Percentiles rank a stretch among this genome's conserved stretches.
These are phyloP conservation scores for Cheiracanthium punctorium DNA, from an alignment of 2,888 invertebrate genomes.

Conservation along the genomic window DNA sequence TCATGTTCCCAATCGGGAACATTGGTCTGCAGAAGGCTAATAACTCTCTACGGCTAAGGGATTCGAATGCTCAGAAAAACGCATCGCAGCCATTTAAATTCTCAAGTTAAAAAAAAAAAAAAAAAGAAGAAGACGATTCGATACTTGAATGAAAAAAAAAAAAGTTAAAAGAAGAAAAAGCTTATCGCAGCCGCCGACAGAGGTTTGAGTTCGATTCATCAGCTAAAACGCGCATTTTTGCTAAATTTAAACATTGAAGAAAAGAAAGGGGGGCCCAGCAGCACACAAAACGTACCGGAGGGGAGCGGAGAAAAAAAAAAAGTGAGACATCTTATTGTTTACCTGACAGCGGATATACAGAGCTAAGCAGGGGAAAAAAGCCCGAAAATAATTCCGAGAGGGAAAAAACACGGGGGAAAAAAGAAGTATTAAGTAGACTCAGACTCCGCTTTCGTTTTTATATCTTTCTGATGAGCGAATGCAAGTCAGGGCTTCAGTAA, in stretches of 20 bases:
- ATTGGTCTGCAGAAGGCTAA: no score
- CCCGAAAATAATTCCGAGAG: slow-evolving; percentile 50
- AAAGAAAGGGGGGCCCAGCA: slow-evolving; percentile 7
- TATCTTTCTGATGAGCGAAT: slow-evolving; percentile 51
- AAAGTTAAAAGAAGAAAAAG: not conserved
- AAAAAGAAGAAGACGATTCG: no score
- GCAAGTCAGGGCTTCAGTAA: not conserved
- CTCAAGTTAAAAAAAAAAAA: no score
- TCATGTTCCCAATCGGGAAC: no score
- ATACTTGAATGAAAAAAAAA: no score
- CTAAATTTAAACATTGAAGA: slow-evolving; percentile 59
- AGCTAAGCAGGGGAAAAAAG: slow-evolving; percentile 59
- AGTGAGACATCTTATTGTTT: slow-evolving; percentile 69
- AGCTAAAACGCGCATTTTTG: slow-evolving; percentile 38
- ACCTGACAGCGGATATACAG: slow-evolving; percentile 66
- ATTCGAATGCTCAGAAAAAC: no score
- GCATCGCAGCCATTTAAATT: no score
- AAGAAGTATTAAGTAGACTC: slow-evolving; percentile 21
- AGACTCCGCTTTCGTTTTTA: slow-evolving; percentile 28
- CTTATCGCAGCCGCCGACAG: not conserved
- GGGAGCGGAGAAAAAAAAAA: slow-evolving; percentile 31
- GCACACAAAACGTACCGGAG: slow-evolving; percentile 24
- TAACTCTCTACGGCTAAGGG: no score
- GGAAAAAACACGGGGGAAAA: slow-evolving; percentile 20
- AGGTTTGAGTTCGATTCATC: slow-evolving; percentile 45